Evolutionary conservation across 2,113 vertebrate genomes (phyloP).

Genomic region (Delphinapterus leucas): DNA sequence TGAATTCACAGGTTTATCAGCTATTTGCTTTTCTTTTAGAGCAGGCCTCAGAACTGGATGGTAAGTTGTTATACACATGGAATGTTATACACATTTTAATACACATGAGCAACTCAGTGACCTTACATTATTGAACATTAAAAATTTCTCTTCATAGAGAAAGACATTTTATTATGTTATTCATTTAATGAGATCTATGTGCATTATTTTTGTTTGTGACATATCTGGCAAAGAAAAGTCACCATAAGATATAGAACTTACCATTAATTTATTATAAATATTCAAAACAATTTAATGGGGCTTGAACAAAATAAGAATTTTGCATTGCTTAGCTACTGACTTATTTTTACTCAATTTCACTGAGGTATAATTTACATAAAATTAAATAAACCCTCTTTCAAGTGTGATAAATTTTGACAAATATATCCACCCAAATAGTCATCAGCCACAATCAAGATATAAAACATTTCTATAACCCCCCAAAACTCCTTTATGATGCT

Average conservation of each 20-base stretch:
- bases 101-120: neutral
- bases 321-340: neutral
- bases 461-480: neutral
- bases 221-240: neutral
- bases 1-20: neutral
- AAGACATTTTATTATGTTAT: neutral
- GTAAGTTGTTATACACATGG: neutral
- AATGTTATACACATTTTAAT: neutral
- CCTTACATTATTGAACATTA: neutral
- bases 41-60: neutral
- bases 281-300: neutral
- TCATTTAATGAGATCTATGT: neutral
- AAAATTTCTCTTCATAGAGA: neutral
- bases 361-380: neutral
- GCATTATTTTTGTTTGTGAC: conserved; percentile 24
- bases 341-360: conserved; percentile 29
- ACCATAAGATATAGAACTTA: neutral
- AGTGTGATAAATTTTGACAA: neutral
- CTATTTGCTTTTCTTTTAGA: conserved; percentile 23
- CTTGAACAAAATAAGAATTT: conserved; percentile 10
- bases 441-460: neutral
- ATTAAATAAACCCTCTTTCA: conserved; percentile 2
- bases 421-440: neutral
- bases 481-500: neutral
- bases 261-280: neutral